Conservation (phyloP, 1,140 invertebrate genomes). For the Drosophila jambulina region DNA sequence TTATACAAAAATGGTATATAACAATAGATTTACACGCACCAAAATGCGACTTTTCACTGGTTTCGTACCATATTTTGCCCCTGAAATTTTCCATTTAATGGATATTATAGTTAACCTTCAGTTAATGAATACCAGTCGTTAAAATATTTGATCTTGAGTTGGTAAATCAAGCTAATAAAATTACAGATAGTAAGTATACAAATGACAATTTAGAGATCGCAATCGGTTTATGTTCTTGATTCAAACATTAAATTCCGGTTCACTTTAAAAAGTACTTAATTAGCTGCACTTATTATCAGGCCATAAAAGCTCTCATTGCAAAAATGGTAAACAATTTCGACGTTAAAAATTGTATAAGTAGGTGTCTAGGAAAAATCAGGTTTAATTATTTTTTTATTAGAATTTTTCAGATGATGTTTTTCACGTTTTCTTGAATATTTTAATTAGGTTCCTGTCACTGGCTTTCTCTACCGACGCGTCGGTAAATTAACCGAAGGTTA, state of each 20-base stretch:
- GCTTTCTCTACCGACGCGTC: background rate
- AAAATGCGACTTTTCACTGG: background rate
- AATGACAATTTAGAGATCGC: background rate
- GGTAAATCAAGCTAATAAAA: background rate
- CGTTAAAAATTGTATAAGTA: background rate
- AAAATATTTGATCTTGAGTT: constrained; percentile 1
- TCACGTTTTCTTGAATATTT: background rate
- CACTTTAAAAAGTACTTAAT: constrained; percentile 6
- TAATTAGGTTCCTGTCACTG: background rate
- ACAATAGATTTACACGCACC: background rate
- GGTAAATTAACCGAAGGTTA: background rate
- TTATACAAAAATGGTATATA: no score
- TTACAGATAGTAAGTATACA: background rate
- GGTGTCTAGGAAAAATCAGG: background rate
- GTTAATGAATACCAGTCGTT: background rate
- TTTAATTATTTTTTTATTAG: background rate
- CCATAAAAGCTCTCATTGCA: background rate
- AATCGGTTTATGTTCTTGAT: background rate
- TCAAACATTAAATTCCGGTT: constrained; percentile 4
- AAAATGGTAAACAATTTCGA: background rate
- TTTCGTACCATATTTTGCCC: background rate
- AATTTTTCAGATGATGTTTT: background rate
- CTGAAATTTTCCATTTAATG: no score
- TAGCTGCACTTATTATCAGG: background rate
- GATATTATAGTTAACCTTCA: background rate